phyloP scores from a whole-genome alignment of 2,888 invertebrate genomes.

The Tenthredo scrophulariae region DNA sequence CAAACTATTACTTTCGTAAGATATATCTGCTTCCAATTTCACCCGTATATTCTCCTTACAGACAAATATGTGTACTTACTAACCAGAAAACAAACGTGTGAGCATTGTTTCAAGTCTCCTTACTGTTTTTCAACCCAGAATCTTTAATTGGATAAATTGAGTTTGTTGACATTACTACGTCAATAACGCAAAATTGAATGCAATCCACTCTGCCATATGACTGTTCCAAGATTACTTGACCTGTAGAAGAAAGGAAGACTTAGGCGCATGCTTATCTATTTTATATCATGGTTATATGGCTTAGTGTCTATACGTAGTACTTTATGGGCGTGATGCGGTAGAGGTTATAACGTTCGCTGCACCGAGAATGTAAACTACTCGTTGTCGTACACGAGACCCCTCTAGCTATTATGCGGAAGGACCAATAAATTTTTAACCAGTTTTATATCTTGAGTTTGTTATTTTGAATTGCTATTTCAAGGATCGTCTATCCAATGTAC shows the following conservation, averaged over 20 bases:
- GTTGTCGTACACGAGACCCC: slow-evolving; percentile 12
- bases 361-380: slow-evolving; percentile 22
- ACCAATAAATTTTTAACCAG: slow-evolving; percentile 12
- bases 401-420: slow-evolving; percentile 20
- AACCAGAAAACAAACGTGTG: background rate
- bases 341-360: slow-evolving; percentile 24
- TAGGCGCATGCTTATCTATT: background rate
- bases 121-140: background rate
- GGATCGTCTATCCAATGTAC: background rate
- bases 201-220: background rate
- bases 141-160: background rate
- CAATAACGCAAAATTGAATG: background rate
- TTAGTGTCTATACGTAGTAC: background rate
- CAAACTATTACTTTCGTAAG: slow-evolving; percentile 41
- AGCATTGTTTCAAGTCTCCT: background rate
- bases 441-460: slow-evolving; percentile 18
- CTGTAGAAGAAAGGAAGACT: background rate
- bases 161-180: background rate
- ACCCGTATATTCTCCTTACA: background rate
- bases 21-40: slow-evolving; percentile 37
- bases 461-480: slow-evolving; percentile 28
- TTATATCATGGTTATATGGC: slow-evolving; percentile 23
- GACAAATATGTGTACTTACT: background rate
- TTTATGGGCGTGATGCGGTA: background rate
- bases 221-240: background rate